Conservation (phyloP, 1,140 invertebrate species). For the Hermetia illucens region DNA sequence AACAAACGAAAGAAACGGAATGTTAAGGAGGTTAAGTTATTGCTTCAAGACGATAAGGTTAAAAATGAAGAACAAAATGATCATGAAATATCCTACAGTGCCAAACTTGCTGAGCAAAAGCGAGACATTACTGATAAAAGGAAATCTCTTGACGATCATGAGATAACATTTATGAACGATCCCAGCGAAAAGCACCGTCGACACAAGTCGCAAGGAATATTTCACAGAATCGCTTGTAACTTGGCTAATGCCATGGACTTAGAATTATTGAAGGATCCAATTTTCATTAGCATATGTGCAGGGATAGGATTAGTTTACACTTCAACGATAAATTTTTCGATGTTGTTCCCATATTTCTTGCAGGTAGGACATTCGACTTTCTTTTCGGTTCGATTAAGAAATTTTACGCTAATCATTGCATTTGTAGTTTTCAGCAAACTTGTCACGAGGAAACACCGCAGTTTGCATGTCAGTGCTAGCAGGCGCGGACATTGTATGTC, state of each 20-base stretch:
- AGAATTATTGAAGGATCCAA: conserved; percentile 39
- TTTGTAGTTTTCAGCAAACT: conserved; percentile 33
- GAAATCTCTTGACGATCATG: too few relatives aligned
- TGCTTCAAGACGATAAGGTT: conserved; percentile 39
- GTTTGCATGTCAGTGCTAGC: conserved; percentile 50
- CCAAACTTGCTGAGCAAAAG: too few relatives aligned
- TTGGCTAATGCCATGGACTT: conserved; percentile 35
- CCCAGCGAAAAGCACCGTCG: too few relatives aligned
- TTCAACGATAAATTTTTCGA: conserved; percentile 50
- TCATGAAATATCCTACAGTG: too few relatives aligned
- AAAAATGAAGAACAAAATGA: conserved; percentile 28
- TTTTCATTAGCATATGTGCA: conserved; percentile 47
- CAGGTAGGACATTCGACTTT: conserved; percentile 27
- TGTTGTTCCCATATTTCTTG: conserved; percentile 51
- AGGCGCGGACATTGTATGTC: conserved; percentile 46
- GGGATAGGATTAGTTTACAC: conserved; percentile 48
- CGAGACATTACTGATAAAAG: too few relatives aligned
- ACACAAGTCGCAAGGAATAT: too few relatives aligned
- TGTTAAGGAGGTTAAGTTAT: conserved; percentile 28
- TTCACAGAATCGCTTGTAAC: too few relatives aligned
- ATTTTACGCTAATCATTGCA: not conserved
- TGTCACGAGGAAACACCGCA: conserved; percentile 41
- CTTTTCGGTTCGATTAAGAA: not conserved
- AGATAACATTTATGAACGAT: too few relatives aligned
- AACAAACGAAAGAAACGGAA: too few relatives aligned